Percentiles rank a stretch among this genome's conserved stretches.
Evolutionary conservation across 1,140 invertebrate genomes (phyloP).

Genomic region (Mylabris phalerata): DNA sequence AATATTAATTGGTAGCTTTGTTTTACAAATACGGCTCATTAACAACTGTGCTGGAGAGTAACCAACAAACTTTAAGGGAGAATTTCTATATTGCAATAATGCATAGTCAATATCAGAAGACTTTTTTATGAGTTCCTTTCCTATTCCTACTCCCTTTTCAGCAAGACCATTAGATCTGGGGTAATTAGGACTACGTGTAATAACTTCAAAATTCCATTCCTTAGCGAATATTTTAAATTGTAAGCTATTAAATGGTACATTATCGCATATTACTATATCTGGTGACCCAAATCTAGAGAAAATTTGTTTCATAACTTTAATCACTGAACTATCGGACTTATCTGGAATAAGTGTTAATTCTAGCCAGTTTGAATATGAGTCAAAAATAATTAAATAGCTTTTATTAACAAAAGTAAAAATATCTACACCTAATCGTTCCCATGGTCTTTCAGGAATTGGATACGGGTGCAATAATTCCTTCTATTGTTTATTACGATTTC

Average conservation of each 20-base stretch:
- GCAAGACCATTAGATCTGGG: too few relatives aligned
- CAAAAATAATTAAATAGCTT: slow-evolving; percentile 27
- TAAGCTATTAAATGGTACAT: slow-evolving; percentile 26
- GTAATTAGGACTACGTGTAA: slow-evolving; percentile 30
- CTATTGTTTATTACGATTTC: neutral
- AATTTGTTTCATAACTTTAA: slow-evolving; percentile 20
- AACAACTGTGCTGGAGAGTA: slow-evolving; percentile 22
- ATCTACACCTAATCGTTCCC: slow-evolving; percentile 17
- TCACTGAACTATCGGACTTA: slow-evolving; percentile 24
- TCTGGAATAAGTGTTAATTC: slow-evolving; percentile 24
- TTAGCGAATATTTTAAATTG: slow-evolving; percentile 29
- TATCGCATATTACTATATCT: slow-evolving; percentile 28
- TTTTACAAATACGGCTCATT: slow-evolving; percentile 10
- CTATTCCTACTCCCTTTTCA: slow-evolving; percentile 24
- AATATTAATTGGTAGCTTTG: slow-evolving; percentile 11
- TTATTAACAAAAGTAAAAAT: slow-evolving; percentile 22
- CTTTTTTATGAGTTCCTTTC: neutral
- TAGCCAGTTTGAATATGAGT: slow-evolving; percentile 29
- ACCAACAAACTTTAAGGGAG: slow-evolving; percentile 7
- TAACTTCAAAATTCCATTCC: slow-evolving; percentile 25
- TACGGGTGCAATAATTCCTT: slow-evolving; percentile 17
- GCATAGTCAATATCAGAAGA: slow-evolving; percentile 1
- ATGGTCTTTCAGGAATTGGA: slow-evolving; percentile 22
- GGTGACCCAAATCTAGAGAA: slow-evolving; percentile 35
- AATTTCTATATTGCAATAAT: slow-evolving; percentile 17